phyloP scores from a whole-genome alignment of 2,113 vertebrate species.

The Accipiter cooperii region DNA sequence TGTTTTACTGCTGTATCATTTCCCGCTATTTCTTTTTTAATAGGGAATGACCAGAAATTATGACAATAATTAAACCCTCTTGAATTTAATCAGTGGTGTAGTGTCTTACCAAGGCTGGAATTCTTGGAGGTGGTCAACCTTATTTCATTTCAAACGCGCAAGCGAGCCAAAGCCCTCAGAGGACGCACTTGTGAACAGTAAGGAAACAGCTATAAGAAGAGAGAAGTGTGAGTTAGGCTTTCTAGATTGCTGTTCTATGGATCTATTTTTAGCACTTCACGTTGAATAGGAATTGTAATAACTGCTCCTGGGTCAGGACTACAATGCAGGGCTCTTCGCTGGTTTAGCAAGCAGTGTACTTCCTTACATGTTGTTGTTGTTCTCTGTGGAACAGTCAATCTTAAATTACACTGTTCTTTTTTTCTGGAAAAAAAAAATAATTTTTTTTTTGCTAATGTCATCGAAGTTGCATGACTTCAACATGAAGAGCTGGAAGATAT shows the following conservation, averaged over 20 bases:
- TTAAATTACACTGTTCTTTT: not conserved
- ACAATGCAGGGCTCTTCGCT: not conserved
- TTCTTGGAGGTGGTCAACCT: not conserved
- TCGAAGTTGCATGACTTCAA: not conserved
- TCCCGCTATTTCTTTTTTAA: not conserved
- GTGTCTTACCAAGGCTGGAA: not conserved
- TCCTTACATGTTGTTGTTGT: not conserved
- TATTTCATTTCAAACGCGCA: not conserved
- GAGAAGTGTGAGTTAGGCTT: not conserved
- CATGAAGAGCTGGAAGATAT: not conserved
- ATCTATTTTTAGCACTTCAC: not conserved
- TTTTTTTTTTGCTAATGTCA: not conserved
- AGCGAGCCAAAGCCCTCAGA: not conserved
- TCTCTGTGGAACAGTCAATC: not conserved
- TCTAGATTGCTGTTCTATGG: not conserved
- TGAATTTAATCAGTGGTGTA: not conserved
- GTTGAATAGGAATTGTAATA: not conserved
- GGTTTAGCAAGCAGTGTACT: not conserved
- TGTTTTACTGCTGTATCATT: not conserved
- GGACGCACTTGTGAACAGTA: not conserved
- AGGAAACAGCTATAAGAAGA: not conserved
- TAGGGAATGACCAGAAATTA: not conserved
- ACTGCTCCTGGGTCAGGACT: not conserved
- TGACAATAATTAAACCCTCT: not conserved
- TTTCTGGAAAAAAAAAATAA: too few species aligned